Percentiles rank a stretch among this genome's conserved stretches.
These are phyloP conservation scores for Harpagifer antarcticus DNA, from an alignment of 2,797 vertebrate genomes.

Conservation along the genomic window DNA sequence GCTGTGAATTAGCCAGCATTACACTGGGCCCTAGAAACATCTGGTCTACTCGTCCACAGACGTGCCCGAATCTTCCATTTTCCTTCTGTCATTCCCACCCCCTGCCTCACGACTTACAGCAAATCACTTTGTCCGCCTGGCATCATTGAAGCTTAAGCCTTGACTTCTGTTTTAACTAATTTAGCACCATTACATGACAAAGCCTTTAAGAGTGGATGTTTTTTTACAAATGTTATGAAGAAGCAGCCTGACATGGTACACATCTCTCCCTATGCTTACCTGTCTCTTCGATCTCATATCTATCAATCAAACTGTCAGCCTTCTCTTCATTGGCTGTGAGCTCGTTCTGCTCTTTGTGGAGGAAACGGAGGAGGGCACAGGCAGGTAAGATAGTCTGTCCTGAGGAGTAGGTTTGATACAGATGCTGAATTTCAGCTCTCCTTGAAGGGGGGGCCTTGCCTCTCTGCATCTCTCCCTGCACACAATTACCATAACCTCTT, in stretches of 20 bases:
- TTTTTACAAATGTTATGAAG: conserved; percentile 23
- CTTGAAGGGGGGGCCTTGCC: conserved; percentile 56
- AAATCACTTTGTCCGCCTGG: conserved; percentile 36
- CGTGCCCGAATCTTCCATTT: conserved; percentile 34
- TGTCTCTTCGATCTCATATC: conserved; percentile 88
- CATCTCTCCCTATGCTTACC: conserved; percentile 75
- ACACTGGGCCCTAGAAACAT: conserved; percentile 40
- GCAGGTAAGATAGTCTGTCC: conserved; percentile 67
- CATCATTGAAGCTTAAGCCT: conserved; percentile 14
- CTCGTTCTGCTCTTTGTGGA: conserved; percentile 84
- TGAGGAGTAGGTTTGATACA: conserved; percentile 80
- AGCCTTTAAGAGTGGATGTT: background rate
- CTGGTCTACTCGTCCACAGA: conserved; percentile 45
- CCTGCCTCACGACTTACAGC: conserved; percentile 32
- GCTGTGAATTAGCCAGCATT: conserved; percentile 18
- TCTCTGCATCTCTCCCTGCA: conserved; percentile 64
- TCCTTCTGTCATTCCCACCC: conserved; percentile 37
- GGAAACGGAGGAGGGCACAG: conserved; percentile 80
- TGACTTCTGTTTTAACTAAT: conserved; percentile 43
- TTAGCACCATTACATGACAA: conserved; percentile 22
- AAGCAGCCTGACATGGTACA: conserved; percentile 9
- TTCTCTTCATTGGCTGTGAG: conserved; percentile 48
- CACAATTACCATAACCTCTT: conserved; percentile 22
- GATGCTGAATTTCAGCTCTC: conserved; percentile 79
- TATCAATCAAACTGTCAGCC: conserved; percentile 83